phyloP scores from a whole-genome alignment of 2,113 vertebrate species.

The Hystrix brachyura region DNA sequence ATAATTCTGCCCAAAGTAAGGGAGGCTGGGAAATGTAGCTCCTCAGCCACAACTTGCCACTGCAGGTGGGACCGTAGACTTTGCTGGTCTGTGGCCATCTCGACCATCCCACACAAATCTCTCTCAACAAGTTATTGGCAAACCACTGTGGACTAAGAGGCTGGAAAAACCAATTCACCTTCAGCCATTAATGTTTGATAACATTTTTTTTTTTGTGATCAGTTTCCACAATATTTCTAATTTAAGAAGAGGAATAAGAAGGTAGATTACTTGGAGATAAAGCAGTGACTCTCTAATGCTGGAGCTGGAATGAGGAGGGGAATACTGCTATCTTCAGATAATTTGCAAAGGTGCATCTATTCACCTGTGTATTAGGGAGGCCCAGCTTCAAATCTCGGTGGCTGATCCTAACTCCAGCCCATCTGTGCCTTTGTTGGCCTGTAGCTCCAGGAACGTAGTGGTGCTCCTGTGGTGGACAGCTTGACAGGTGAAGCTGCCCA shows the following conservation, averaged over 20 bases:
- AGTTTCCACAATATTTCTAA: neutral
- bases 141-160: neutral
- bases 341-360: neutral
- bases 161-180: neutral
- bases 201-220: neutral
- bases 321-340: neutral
- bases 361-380: neutral
- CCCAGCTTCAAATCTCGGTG: neutral
- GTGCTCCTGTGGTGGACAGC: neutral
- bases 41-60: neutral
- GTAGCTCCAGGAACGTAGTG: neutral
- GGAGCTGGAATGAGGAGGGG: neutral
- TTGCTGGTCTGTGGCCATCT: neutral
- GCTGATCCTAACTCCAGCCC: neutral
- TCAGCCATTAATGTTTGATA: neutral
- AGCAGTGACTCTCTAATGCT: neutral
- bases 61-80: neutral
- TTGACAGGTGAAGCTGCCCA: neutral
- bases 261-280: neutral
- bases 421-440: neutral
- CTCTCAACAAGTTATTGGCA: neutral
- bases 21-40: neutral
- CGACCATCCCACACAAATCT: neutral
- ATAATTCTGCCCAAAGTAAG: neutral
- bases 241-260: slow-evolving; percentile 1